Conservation (phyloP, 1,140 invertebrate species). For the Drosophila baimaii region DNA sequence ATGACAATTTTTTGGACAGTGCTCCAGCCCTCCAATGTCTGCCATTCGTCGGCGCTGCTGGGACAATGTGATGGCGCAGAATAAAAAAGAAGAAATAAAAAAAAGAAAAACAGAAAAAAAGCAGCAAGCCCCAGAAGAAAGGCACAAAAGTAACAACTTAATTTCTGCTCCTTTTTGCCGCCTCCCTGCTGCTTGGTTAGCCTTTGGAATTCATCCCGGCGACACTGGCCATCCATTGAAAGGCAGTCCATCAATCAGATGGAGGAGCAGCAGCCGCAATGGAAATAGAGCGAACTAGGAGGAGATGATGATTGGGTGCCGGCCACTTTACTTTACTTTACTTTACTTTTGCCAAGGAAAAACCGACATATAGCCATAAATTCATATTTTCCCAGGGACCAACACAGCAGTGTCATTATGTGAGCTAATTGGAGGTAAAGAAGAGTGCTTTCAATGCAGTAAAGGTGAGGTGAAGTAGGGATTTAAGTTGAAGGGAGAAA, state of each 20-base stretch:
- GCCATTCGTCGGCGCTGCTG: constrained; percentile 33
- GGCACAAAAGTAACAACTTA: constrained; percentile 74
- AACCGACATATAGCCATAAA: constrained; percentile 6
- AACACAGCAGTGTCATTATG: neutral
- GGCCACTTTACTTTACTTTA: too few relatives aligned
- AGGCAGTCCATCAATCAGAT: constrained; percentile 52
- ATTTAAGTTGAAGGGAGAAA: neutral
- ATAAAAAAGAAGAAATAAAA: constrained; percentile 22
- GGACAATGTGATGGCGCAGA: constrained; percentile 47
- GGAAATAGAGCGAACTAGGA: constrained; percentile 8
- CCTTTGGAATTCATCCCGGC: constrained; percentile 41
- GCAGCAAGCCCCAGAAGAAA: constrained; percentile 11
- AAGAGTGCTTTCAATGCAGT: neutral
- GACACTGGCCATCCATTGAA: constrained; percentile 41
- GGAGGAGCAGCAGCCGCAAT: neutral
- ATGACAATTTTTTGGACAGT: neutral
- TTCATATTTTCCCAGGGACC: constrained; percentile 2
- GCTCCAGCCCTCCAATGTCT: constrained; percentile 35
- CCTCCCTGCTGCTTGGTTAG: constrained; percentile 37
- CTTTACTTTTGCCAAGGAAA: neutral
- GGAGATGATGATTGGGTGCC: constrained; percentile 23
- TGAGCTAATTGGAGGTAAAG: constrained; percentile 4
- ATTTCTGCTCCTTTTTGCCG: constrained; percentile 57
- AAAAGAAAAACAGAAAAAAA: too few relatives aligned
- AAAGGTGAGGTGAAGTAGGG: too few relatives aligned